phyloP scores from a whole-genome alignment of 2,113 vertebrate species.

The Rhinichthys klamathensis region DNA sequence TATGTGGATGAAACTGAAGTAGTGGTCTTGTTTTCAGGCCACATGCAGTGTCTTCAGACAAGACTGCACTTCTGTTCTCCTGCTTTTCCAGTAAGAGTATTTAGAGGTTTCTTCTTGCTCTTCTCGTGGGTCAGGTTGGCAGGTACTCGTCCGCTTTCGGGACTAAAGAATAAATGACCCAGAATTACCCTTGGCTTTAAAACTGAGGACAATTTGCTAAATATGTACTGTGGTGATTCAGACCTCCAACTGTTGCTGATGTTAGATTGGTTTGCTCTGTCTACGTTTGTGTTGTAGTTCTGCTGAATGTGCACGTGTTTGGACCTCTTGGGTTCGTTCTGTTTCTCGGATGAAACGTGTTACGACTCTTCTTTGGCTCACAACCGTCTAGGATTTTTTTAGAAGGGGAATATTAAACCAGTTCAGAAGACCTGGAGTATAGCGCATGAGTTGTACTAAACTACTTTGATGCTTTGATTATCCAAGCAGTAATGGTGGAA shows the following conservation, averaged over 20 bases:
- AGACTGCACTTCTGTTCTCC: conserved; percentile 71
- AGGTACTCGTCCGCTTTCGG: conserved; percentile 43
- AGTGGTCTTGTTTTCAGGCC: conserved; percentile 65
- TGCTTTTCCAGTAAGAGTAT: conserved; percentile 70
- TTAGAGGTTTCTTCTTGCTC: conserved; percentile 63
- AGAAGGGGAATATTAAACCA: too few relatives aligned
- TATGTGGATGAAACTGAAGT: conserved; percentile 52
- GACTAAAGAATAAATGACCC: conserved; percentile 34
- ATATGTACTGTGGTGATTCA: conserved; percentile 41
- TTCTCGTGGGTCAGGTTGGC: conserved; percentile 43
- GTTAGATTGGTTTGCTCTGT: not conserved
- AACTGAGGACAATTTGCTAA: conserved; percentile 15
- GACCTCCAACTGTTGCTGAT: conserved; percentile 4
- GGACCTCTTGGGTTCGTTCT: too few relatives aligned
- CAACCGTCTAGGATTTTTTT: too few relatives aligned
- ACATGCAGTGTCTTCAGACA: conserved; percentile 67
- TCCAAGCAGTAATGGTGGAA: not conserved
- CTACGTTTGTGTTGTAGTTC: not conserved
- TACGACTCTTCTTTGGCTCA: too few relatives aligned
- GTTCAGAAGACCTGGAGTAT: too few relatives aligned
- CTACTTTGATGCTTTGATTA: not conserved
- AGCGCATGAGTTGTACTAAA: not conserved
- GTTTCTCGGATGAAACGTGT: too few relatives aligned
- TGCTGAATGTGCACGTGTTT: too few relatives aligned
- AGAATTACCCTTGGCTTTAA: conserved; percentile 48